Evolutionary conservation across 2,113 vertebrate genomes (phyloP).

Genomic region (Myotis davidii): DNA sequence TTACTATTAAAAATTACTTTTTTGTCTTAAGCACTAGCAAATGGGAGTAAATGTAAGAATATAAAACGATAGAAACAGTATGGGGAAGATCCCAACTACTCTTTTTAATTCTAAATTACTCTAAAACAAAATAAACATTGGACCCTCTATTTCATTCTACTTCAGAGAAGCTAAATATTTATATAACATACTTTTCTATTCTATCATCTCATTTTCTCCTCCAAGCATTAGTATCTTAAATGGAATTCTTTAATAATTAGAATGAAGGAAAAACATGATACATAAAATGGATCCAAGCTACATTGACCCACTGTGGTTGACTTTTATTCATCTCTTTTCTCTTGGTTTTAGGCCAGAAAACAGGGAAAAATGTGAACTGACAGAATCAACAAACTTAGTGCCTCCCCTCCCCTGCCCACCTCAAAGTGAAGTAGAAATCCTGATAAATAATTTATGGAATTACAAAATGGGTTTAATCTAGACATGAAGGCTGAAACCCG

Average conservation of each 20-base stretch:
- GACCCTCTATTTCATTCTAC: background rate
- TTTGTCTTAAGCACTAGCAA: background rate
- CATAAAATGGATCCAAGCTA: background rate
- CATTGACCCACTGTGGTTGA: background rate
- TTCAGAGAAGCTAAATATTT: background rate
- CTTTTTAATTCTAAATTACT: background rate
- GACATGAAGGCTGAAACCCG: background rate
- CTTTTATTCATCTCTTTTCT: background rate
- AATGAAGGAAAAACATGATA: background rate
- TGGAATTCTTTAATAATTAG: background rate
- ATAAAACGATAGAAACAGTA: background rate
- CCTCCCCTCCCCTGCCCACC: background rate
- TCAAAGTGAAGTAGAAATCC: background rate
- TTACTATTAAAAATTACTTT: background rate
- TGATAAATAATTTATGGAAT: background rate
- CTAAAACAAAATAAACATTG: background rate
- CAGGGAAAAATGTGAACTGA: background rate
- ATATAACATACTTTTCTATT: background rate
- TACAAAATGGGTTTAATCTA: background rate
- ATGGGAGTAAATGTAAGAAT: background rate
- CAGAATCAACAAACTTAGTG: background rate
- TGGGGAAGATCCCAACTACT: background rate
- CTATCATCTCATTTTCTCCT: background rate
- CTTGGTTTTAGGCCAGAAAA: background rate
- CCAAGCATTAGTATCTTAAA: background rate